Evolutionary conservation across 1,140 invertebrate genomes (phyloP), one percentile per base, ranked within the genome.

Genomic region (Drosophila pachea): DNA sequence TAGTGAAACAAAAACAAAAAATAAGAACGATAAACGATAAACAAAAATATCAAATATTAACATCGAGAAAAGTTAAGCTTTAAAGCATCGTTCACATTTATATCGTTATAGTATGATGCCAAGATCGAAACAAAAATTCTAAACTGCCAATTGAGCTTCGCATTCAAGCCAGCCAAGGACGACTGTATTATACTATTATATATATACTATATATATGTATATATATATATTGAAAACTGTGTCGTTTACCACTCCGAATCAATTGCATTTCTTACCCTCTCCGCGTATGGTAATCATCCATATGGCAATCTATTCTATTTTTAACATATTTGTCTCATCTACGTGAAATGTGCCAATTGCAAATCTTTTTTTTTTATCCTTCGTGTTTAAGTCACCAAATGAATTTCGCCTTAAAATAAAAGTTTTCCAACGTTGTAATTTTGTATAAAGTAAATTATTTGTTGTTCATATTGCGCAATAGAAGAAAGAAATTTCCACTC

Each of bases 351-450:
- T 83, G 79, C 75, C 79, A 83, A 78, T 70, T 84, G 69, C 68
- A 79, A 76, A 22, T 22, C 22, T 22, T 22, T 22, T 22, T 69
- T 70, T 63, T 68, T 78, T 66, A 66, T 68, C 68, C 73, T 63
- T 68, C 45, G 70, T 77, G 68, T 77, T 64, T 86, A 86, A 86
- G 76, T 84, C 67, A 69, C 67, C 60, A 74, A 67, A 78, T 76
- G 65, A 81, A 68, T 69, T 78, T 68, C 64, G 68, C 56, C 58
- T 65, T 74, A 73, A 73, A 82, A 72, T 74, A 86, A 72, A 86
- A 81, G 36, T 77, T 86, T 86, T 86, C 76, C 74, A 81, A 77
- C 77, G 82, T 86, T 86, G 82, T 86, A 74, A 81, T 75, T 86
- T 84, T 83, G 71, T 84, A 84, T 52, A 66, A 56, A 52, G 43